These are phyloP conservation scores for Theocolax elegans DNA, from an alignment of 1,140 invertebrate species.

Conservation along the genomic window DNA sequence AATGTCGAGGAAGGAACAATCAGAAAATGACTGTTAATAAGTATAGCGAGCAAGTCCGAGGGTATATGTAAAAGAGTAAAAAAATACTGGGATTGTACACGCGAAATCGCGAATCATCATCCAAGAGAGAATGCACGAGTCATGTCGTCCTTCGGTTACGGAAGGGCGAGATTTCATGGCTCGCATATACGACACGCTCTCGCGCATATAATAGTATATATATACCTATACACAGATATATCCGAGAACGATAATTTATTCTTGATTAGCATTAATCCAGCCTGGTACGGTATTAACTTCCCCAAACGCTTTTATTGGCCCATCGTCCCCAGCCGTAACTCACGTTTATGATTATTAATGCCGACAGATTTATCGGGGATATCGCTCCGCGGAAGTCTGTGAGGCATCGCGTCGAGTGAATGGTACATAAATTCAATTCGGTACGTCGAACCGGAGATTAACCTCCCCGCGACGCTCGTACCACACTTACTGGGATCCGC, in stretches of 20 bases:
- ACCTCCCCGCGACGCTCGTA: not conserved
- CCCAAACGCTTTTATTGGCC: conserved; percentile 59
- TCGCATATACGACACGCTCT: not conserved
- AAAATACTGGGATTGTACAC: too few species aligned
- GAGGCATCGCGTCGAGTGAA: conserved; percentile 50
- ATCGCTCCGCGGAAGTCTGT: conserved; percentile 53
- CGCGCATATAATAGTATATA: conserved; percentile 12
- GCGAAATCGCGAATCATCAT: too few species aligned
- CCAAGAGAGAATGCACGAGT: too few species aligned
- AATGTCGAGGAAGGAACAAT: too few species aligned
- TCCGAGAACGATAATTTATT: conserved; percentile 59
- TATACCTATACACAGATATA: conserved; percentile 1
- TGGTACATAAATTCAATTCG: conserved; percentile 57
- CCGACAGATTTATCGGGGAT: conserved; percentile 62
- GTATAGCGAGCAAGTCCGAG: too few species aligned
- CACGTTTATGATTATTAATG: conserved; percentile 64
- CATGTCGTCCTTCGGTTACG: too few species aligned
- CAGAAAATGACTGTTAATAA: too few species aligned
- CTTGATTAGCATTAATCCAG: conserved; percentile 63
- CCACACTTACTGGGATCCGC: too few species aligned
- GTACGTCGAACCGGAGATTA: conserved; percentile 46
- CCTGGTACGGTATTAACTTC: conserved; percentile 49
- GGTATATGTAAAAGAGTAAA: too few species aligned
- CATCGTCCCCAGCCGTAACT: conserved; percentile 55
- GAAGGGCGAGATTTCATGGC: conserved; percentile 25